A percentile compares a stretch with the other conserved stretches of the same genome.
These are phyloP conservation scores for Cenopis cana DNA, from an alignment of 2,888 invertebrate species.

Conservation along the genomic window DNA sequence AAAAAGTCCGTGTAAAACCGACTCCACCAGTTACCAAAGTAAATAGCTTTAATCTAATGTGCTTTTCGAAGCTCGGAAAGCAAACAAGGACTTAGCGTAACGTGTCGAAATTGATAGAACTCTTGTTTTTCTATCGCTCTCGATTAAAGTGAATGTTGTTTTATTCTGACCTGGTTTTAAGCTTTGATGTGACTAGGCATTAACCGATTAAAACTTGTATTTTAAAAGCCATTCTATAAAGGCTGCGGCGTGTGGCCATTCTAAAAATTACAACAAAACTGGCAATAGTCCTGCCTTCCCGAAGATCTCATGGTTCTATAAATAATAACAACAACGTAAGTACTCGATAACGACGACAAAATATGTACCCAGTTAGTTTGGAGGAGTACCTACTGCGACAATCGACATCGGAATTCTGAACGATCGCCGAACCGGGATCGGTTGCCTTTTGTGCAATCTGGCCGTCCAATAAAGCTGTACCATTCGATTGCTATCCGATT, in stretches of 20 bases:
- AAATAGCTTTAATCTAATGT: constrained; percentile 41
- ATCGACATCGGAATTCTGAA: background rate
- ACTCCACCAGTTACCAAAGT: constrained; percentile 35
- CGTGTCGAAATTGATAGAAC: constrained; percentile 20
- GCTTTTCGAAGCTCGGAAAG: constrained; percentile 25
- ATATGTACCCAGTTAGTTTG: too few species aligned
- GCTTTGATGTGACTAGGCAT: background rate
- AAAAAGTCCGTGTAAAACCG: constrained; percentile 34
- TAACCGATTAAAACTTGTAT: background rate
- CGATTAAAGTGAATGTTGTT: constrained; percentile 12
- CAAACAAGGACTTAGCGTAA: constrained; percentile 31
- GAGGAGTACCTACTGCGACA: background rate
- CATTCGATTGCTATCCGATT: constrained; percentile 17
- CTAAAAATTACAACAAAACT: too few species aligned
- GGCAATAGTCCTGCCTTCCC: too few species aligned
- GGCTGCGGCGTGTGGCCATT: too few species aligned
- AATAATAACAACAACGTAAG: too few species aligned
- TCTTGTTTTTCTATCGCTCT: constrained; percentile 21
- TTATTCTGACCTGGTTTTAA: constrained; percentile 1
- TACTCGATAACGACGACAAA: too few species aligned
- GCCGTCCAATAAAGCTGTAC: constrained; percentile 19
- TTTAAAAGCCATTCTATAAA: too few species aligned
- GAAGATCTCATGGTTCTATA: too few species aligned
- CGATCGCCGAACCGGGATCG: background rate
- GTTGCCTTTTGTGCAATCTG: constrained; percentile 22